Evolutionary conservation across 2,113 vertebrate species (phyloP).

Genomic region (Alligator mississippiensis): DNA sequence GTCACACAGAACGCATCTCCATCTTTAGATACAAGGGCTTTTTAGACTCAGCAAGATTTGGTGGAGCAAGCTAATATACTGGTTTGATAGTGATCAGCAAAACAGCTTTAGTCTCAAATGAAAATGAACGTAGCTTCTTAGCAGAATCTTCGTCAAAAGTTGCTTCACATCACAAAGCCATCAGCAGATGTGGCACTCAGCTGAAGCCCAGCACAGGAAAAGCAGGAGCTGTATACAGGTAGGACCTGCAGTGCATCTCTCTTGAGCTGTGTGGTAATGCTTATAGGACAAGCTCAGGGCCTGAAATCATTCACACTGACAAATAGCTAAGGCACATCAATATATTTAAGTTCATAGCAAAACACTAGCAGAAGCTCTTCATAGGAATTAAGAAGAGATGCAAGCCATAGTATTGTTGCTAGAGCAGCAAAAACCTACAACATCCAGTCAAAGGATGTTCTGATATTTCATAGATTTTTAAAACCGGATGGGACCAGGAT

Average conservation of each 20-base stretch:
- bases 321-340: not conserved
- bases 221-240: not conserved
- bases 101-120: constrained; percentile 18
- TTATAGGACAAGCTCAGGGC: not conserved
- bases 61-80: constrained; percentile 20
- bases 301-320: not conserved
- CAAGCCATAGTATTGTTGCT: too few relatives aligned
- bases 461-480: not conserved
- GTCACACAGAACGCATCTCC: constrained; percentile 26
- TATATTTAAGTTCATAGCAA: not conserved
- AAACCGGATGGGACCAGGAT: not conserved
- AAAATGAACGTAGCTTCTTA: not conserved
- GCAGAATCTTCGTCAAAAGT: constrained; percentile 14
- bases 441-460: not conserved
- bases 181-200: not conserved
- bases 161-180: not conserved
- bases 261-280: not conserved
- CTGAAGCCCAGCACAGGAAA: not conserved
- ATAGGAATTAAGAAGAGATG: not conserved
- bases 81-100: constrained; percentile 8
- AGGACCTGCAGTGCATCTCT: not conserved
- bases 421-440: not conserved
- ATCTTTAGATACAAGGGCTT: constrained; percentile 50
- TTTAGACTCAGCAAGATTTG: constrained; percentile 51
- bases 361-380: not conserved